These are phyloP conservation scores for Irena cyanogastra DNA, from an alignment of 2,113 vertebrate genomes.

Conservation along the genomic window DNA sequence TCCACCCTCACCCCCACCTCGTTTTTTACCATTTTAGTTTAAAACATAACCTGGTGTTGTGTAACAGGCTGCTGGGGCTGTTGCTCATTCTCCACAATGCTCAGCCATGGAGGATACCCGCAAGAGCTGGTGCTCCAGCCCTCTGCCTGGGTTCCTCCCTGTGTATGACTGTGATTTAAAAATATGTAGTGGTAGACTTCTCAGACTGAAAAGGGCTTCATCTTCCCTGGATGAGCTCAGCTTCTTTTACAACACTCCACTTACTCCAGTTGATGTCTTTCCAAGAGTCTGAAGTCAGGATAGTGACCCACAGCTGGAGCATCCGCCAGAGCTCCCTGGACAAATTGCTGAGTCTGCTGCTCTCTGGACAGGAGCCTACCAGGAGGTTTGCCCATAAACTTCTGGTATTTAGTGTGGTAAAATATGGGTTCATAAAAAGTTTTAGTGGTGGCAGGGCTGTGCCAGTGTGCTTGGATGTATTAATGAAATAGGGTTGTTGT, in stretches of 20 bases:
- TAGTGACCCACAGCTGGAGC: neutral
- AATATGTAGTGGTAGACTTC: neutral
- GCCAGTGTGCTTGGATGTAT: neutral
- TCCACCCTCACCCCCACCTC: accelerated
- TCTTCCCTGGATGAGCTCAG: neutral
- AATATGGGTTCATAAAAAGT: neutral
- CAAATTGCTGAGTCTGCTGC: neutral
- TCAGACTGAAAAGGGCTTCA: neutral
- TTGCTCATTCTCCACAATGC: neutral
- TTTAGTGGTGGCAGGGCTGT: neutral
- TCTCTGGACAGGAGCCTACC: neutral
- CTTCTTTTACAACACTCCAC: neutral
- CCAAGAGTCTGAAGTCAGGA: neutral
- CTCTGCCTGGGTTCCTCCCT: neutral
- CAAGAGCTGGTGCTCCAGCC: neutral
- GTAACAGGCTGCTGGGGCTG: neutral
- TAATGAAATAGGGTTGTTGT: neutral
- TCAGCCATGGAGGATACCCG: accelerated
- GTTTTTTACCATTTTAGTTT: neutral
- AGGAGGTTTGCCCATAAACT: neutral
- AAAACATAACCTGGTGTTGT: neutral
- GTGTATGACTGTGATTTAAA: neutral
- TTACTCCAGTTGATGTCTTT: neutral
- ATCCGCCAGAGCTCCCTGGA: neutral
- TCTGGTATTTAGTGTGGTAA: neutral